Evolutionary conservation across 2,113 vertebrate species (phyloP), one percentile per base, ranked within the genome.

Genomic region (Pica pica): DNA sequence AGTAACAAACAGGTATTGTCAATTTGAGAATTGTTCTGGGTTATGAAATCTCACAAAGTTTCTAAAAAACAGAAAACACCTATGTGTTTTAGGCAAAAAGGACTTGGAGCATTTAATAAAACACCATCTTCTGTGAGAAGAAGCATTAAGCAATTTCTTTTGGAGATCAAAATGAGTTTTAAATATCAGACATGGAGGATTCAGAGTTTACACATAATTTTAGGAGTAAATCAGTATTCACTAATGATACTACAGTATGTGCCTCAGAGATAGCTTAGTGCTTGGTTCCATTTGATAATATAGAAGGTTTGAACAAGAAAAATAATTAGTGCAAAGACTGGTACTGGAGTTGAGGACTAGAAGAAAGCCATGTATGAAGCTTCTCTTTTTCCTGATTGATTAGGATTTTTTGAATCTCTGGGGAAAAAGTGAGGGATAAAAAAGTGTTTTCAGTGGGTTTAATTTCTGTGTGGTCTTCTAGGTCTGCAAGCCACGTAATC

Each of bases 401-500:
- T 28, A n/a, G 50, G 26, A 57, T 44, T 69, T 65, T 31, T n/a
- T 80, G 26, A 44, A 41, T 37, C 17, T 76, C 26, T 71, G 30
- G 33, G 41, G 26, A 0, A 6, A 73, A 80, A 87, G 64, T 37
- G 44, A 42, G 27, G 24, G 21, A 63, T 39, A 65, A 86, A 83
- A 59, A 8, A 4, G 26, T 35, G 27, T 9, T 80, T 91, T n/a
- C 22, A 55, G 6, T 47, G 31, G 11, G 20, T 46, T 88, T 94
- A 57, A 91, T 46, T 86, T 68, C 15, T 41, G 3, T 83, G 42
- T 80, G 19, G 68, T 60, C 83, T 95, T 91, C 47, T 95, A 99
- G 99, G 98, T 99, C 61, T 99, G 99, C 97, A 98, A 97, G 85
- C 99, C 99, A 49, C 99, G 98, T 56, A 99, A 99, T 95, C 99